Conservation (phyloP, 2,888 invertebrate genomes). For the Cheilosia vernalis region DNA sequence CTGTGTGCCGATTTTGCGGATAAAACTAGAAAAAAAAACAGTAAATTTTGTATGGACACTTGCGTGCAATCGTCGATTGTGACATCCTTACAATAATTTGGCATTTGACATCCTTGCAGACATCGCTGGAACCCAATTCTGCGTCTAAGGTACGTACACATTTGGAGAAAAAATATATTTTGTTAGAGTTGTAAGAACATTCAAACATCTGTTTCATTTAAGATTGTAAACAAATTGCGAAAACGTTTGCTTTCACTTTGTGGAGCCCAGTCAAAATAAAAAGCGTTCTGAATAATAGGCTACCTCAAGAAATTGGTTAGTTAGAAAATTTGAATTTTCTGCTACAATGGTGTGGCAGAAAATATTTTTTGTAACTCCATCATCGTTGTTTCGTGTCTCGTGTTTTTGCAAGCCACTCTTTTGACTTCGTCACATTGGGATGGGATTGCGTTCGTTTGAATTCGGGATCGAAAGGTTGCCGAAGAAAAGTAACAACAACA, state of each 20-base stretch:
- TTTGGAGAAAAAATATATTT: not conserved
- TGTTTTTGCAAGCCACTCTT: conserved; percentile 76
- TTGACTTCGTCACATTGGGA: conserved; percentile 20
- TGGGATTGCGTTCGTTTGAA: not conserved
- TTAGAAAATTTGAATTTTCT: conserved; percentile 80
- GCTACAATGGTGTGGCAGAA: conserved; percentile 82
- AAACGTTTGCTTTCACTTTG: not conserved
- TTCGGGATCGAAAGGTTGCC: conserved; percentile 13
- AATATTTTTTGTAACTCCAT: conserved; percentile 79
- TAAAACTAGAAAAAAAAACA: not conserved
- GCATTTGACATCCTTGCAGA: conserved; percentile 11
- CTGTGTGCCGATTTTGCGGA: not conserved
- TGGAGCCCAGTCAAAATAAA: not conserved
- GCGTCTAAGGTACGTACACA: conserved; percentile 45
- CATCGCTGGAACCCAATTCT: not conserved
- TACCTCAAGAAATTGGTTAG: not conserved
- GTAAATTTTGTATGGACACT: not conserved
- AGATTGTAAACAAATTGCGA: no score
- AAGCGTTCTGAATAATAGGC: not conserved
- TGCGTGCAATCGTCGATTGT: conserved; percentile 21
- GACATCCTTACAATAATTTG: conserved; percentile 6
- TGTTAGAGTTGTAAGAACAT: not conserved
- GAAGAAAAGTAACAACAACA: conserved; percentile 38
- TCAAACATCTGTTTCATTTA: no score
- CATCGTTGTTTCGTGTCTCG: conserved; percentile 78